Base-by-base conservation (phyloP, 1,140 invertebrate genomes). In the Solenopsis invicta region DNA sequence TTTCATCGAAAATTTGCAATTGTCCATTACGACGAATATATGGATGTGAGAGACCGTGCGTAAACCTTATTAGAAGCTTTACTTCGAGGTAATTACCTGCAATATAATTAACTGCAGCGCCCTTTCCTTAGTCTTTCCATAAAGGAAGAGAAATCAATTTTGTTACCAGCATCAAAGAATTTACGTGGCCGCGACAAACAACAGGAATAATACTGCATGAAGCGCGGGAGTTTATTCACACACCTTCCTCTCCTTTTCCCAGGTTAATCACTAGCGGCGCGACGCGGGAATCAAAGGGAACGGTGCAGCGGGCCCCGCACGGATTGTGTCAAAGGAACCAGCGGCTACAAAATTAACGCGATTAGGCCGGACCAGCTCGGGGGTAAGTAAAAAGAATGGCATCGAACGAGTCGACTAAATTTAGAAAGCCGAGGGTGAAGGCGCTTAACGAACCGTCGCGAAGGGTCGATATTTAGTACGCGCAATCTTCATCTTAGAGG, bases 341-440 rank as follows among this genome's bases (percentile, higher is more conserved):
- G 52, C 80, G 80, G 54, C 67, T 82, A 82, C 67, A 61, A 82
- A 82, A 82, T 82, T 82, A 82, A 82, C 52, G 16, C 80, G 80
- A 82, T 82, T 82, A 82, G 80, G 18, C 34, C 41, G 67, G 18
- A 48, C 67, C 72, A 37, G 67, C 67, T 82, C 78, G 78, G 78
- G 66, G 78, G 78, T 82, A 56, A 82, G 67, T 74, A 82, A 82
- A 82, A 82, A 82, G 52, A 82, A 82, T 72, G 54, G 52, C 67
- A 82, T 82, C 78, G 78, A 72, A 82, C 54, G 78, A 72, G 78
- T 82, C 37, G 67, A 82, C 78, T 82, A 82, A 82, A 82, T 82
- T 82, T 82, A 82, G 78, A 82, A 71, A 45, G 37, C 62, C 78
- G 78, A 59, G 78, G 78, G 66, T 81, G 52, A 81, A 82, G 67